A percentile compares a stretch with the other conserved stretches of the same genome.
phyloP scores from a whole-genome alignment of 2,113 vertebrate species.

The Sylvilagus bachmani region DNA sequence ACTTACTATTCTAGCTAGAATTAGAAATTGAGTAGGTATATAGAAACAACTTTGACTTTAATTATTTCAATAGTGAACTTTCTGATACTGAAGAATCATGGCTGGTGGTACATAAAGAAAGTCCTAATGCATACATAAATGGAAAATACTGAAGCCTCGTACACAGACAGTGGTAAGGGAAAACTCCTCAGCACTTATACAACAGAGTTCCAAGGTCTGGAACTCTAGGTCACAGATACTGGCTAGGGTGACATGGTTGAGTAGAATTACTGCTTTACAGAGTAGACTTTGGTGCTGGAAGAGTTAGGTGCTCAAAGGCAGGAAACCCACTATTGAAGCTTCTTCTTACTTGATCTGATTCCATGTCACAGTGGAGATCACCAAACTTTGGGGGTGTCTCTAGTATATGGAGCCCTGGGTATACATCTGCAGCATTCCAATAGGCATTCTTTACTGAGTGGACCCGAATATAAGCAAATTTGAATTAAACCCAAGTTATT shows the following conservation, averaged over 20 bases:
- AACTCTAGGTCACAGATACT: background rate
- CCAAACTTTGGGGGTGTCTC: background rate
- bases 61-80: background rate
- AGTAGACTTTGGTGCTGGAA: background rate
- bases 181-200: no score
- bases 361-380: background rate
- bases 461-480: background rate
- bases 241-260: background rate
- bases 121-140: background rate
- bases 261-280: background rate
- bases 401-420: background rate
- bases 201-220: background rate
- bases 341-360: background rate
- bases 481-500: background rate
- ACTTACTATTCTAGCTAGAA: conserved; percentile 2
- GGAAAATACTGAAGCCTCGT: background rate
- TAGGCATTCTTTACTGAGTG: background rate
- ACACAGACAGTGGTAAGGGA: background rate
- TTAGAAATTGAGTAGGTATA: background rate
- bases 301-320: background rate
- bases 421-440: background rate
- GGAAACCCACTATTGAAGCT: background rate
- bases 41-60: background rate
- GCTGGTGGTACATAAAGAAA: background rate
- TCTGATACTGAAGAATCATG: background rate